Conservation (phyloP, 2,797 vertebrate species). For the Morus bassanus region DNA sequence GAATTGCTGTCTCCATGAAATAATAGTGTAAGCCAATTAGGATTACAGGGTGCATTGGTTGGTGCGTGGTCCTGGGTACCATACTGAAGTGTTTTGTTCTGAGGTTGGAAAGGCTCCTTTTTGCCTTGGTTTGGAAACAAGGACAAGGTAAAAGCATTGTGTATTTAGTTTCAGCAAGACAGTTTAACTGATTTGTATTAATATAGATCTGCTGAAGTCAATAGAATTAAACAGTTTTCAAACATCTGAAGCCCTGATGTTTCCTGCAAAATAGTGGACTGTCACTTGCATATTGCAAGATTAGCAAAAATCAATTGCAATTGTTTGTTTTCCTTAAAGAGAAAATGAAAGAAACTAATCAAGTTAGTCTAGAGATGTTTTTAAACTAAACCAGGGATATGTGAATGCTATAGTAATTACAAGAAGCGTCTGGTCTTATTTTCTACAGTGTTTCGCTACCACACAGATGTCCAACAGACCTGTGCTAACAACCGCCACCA, state of each 20-base stretch:
- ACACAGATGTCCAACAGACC: constrained; percentile 78
- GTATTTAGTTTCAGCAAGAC: not conserved
- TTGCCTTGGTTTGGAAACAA: not conserved
- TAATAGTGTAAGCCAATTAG: not conserved
- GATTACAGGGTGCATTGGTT: not conserved
- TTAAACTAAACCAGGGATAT: not conserved
- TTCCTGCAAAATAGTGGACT: not conserved
- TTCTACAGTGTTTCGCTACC: constrained; percentile 89
- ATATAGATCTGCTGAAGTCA: not conserved
- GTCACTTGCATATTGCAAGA: not conserved
- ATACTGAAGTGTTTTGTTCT: not conserved
- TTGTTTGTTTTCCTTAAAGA: not conserved
- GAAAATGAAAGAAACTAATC: not conserved
- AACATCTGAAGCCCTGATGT: not conserved
- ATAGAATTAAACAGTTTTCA: not conserved
- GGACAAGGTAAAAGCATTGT: not conserved
- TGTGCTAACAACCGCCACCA: constrained; percentile 86
- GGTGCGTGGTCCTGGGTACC: not conserved
- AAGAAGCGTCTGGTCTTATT: not conserved
- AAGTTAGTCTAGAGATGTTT: not conserved
- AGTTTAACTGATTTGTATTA: not conserved
- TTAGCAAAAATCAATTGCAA: not conserved
- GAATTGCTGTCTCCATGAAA: not conserved
- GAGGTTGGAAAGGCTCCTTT: not conserved
- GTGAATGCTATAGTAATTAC: not conserved